These are phyloP conservation scores for Pedionomus torquatus DNA, from an alignment of 2,113 vertebrate species.

Conservation along the genomic window DNA sequence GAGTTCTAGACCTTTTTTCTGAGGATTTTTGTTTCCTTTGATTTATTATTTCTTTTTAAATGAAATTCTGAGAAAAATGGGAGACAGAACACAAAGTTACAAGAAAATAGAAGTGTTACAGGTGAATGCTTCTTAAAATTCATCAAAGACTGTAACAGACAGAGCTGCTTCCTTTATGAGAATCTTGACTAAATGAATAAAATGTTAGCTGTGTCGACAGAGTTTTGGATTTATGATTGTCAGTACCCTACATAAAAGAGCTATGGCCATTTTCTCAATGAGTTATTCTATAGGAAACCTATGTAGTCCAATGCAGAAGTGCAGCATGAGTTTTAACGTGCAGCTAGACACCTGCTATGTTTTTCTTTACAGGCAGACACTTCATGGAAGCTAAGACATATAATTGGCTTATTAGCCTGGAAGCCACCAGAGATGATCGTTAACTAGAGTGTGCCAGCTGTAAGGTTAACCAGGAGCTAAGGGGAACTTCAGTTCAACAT, in stretches of 20 bases:
- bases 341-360: not conserved
- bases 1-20: not conserved
- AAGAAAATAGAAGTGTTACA: not conserved
- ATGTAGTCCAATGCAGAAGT: not conserved
- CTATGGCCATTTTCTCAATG: not conserved
- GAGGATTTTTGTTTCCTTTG: not conserved
- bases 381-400: not conserved
- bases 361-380: not conserved
- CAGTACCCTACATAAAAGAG: not conserved
- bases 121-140: not conserved
- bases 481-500: not conserved
- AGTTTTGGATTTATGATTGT: not conserved
- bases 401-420: accelerated
- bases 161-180: not conserved
- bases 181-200: not conserved
- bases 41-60: not conserved
- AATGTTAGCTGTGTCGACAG: not conserved
- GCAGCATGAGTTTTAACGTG: not conserved
- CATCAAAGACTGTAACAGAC: not conserved
- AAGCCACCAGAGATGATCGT: not conserved
- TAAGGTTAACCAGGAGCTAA: not conserved
- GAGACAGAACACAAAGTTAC: not conserved
- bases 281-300: not conserved
- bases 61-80: not conserved
- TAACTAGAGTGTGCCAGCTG: not conserved